A percentile compares a stretch with the other conserved stretches of the same genome.
Evolutionary conservation across 2,113 vertebrate species (phyloP).

Genomic region (Galemys pyrenaicus): DNA sequence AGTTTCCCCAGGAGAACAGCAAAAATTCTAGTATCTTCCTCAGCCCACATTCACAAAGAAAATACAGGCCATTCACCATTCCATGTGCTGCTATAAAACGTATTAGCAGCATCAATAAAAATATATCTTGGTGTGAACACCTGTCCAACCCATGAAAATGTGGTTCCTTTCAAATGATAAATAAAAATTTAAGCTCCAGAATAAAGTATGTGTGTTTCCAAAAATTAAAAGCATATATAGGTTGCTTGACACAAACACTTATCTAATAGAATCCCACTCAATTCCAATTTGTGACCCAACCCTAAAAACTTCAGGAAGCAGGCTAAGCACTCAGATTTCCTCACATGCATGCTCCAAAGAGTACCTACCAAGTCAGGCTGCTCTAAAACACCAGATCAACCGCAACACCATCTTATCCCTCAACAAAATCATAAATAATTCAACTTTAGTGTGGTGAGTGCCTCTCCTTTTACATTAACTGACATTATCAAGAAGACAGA

Average conservation of each 20-base stretch:
- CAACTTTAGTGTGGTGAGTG: not conserved
- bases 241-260: not conserved
- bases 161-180: not conserved
- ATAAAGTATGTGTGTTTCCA: not conserved
- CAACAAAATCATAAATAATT: not conserved
- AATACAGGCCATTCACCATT: not conserved
- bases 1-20: not conserved
- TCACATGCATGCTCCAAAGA: not conserved
- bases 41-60: not conserved
- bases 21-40: not conserved
- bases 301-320: not conserved
- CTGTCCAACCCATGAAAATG: not conserved
- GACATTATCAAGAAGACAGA: not conserved
- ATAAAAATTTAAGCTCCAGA: not conserved
- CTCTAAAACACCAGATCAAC: not conserved
- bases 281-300: not conserved
- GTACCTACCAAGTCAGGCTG: not conserved
- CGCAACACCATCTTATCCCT: not conserved
- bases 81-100: not conserved
- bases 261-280: not conserved
- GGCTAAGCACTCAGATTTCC: not conserved
- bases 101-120: not conserved
- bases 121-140: not conserved
- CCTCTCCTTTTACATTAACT: not conserved
- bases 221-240: not conserved